Percentiles rank a stretch among this genome's conserved stretches.
Conservation (phyloP, 2,113 vertebrate species). For the Phrynocephalus versicolor region DNA sequence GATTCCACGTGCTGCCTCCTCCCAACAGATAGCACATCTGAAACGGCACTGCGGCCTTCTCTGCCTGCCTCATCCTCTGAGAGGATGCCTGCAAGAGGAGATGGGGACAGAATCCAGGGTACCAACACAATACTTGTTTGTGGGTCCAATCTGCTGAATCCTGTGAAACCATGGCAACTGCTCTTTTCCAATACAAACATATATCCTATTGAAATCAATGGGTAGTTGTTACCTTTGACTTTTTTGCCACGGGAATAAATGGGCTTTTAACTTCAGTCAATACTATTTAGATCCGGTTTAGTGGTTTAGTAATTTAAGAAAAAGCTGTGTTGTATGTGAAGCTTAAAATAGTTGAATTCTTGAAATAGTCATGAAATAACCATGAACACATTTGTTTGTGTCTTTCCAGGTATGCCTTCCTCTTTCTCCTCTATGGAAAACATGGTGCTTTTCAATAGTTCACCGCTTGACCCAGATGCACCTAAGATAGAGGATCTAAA, state of each 20-base stretch:
- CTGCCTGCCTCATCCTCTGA: too few relatives aligned
- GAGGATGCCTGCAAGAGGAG: too few relatives aligned
- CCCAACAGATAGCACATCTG: too few relatives aligned
- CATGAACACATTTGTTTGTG: conserved; percentile 3
- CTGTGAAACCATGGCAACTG: too few relatives aligned
- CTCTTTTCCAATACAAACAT: too few relatives aligned
- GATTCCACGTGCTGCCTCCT: too few relatives aligned
- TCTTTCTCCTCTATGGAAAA: conserved; percentile 75
- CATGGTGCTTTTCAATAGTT: conserved; percentile 78
- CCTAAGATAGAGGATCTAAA: conserved; percentile 80
- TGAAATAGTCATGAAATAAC: not conserved
- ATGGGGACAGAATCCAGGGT: too few relatives aligned
- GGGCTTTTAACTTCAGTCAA: not conserved
- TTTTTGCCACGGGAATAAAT: not conserved
- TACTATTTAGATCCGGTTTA: not conserved
- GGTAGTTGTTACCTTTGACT: not conserved
- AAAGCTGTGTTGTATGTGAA: not conserved
- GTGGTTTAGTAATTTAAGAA: not conserved
- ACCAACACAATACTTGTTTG: too few relatives aligned
- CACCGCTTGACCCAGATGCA: conserved; percentile 72
- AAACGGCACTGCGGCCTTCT: too few relatives aligned
- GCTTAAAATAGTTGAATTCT: not conserved
- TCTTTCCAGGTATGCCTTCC: conserved; percentile 75
- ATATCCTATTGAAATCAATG: not conserved
- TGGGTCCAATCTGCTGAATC: too few relatives aligned